Base-by-base conservation (phyloP, 2,113 vertebrate species). In the Rhinichthys klamathensis region DNA sequence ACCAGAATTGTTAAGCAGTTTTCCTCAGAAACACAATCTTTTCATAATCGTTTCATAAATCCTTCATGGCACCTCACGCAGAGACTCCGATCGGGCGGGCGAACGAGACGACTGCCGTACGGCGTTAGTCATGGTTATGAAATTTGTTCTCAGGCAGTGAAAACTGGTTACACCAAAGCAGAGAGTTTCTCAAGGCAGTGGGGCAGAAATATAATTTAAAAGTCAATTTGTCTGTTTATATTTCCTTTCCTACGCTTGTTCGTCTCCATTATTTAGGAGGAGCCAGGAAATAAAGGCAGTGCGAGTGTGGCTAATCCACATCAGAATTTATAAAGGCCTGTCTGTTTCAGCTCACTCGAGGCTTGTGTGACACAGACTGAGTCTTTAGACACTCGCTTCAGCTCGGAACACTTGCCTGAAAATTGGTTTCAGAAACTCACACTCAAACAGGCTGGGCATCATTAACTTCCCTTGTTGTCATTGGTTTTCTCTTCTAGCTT, bases 281-380 rank as follows among this genome's bases (percentile, higher is more conserved):
- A 77, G 87, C 79, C 88, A 85, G 83, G 92, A 89, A 90, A 91
- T 92, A 86, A 86, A 77, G 88, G 83, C 84, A 75, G 84, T 85
- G 89, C 87, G 89, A 78, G 38, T 93, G 89, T 90, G 90, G 90
- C 89, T 91, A 92, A 92, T 92, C 89, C 90, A 87, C 84, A 87
- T 90, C 91, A 88, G 83, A 89, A 88, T 93, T 92, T 90, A 92
- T 92, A 92, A 89, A 86, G 32, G n/a, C 27, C 15, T 25, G 72
- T 35, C 72, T 83, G 35, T 78, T 83, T 82, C 51, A 65, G 25
- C 60, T 80, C 44, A 85, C 51, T 83, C 69, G 56, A 65, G 51
- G 60, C 56, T 76, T 23, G 61, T 60, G 15, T 15, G 44, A 49
- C 35, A 46, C 49, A 35, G 54, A 79, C 25, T n/a, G 72, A 51